A percentile compares a stretch with the other conserved stretches of the same genome.
These are phyloP conservation scores for Astropecten irregularis DNA, from an alignment of 53 echinoderm and acorn worm genomes.

Conservation along the genomic window DNA sequence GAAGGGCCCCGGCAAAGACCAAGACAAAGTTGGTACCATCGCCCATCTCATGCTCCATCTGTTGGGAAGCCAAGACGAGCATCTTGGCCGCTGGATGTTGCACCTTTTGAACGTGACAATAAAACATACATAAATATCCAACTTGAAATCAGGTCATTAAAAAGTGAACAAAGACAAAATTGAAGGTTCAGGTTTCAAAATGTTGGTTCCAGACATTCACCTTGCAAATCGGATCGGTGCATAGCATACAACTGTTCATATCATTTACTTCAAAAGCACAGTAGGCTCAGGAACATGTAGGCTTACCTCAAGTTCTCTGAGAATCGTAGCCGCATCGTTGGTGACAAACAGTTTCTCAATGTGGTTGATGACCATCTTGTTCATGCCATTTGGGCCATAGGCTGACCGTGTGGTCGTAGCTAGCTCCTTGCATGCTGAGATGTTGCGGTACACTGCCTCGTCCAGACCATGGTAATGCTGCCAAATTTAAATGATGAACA, in stretches of 20 bases:
- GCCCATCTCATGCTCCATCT: conserved; percentile 96
- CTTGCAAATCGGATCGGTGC: too few relatives aligned
- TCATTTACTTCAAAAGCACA: too few relatives aligned
- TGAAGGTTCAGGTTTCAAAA: too few relatives aligned
- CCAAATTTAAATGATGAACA: not conserved
- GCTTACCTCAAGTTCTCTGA: conserved; percentile 94
- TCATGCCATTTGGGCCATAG: conserved; percentile 90
- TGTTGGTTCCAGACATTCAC: too few relatives aligned
- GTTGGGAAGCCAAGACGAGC: conserved; percentile 93
- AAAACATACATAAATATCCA: not conserved
- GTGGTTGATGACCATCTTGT: conserved; percentile 99
- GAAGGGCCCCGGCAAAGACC: conserved; percentile 95
- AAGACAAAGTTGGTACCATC: conserved; percentile 96
- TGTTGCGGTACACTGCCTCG: conserved; percentile 96
- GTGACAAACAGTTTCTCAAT: conserved; percentile 99
- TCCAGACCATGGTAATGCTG: conserved; percentile 91
- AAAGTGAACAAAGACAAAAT: too few relatives aligned
- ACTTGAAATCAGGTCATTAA: not conserved
- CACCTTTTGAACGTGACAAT: conserved; percentile 52
- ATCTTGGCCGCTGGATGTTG: conserved; percentile 99
- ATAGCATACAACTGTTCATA: too few relatives aligned
- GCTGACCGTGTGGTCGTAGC: conserved; percentile 92
- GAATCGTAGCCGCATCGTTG: conserved; percentile 98
- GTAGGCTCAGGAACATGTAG: too few relatives aligned
- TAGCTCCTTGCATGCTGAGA: conserved; percentile 90